Evolutionary conservation across 2,113 vertebrate genomes (phyloP), one percentile per base, ranked within the genome.

Genomic region (Petrocephalus zakoni): DNA sequence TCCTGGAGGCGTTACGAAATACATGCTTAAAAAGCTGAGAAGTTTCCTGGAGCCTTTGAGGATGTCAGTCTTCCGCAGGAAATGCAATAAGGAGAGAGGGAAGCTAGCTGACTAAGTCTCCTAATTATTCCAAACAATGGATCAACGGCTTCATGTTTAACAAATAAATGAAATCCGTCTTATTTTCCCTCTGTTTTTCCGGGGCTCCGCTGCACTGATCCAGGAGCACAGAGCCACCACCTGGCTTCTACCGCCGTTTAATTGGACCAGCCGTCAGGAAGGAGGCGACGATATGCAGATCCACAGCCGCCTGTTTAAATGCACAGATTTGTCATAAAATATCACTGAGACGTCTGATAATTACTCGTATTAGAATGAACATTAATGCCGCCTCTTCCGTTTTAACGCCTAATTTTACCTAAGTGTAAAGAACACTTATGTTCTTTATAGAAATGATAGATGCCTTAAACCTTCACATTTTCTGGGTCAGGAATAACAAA

Each of bases 401-500:
- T 95, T 94, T 94, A 93, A 93, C 93, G 87, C 94, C 93, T 94
- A 93, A 94, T 94, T 95, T 94, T 94, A 94, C 93, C 92, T 91
- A 89, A 86, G 19, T 91, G 94, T 93, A 91, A 92, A 89, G 91
- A 90, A 81, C 91, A 88, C 92, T 92, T 93, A 90, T 88, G 92
- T 87, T 61, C 89, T 89, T 93, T 95, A n/a, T 93, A 95, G 92
- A 94, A 95, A 95, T 95, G 94, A 95, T 94, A 95, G 94, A 95
- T 94, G 94, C 92, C 89, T 94, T 92, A 93, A 90, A 89, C 92
- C 92, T 92, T 92, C 91, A 90, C 93, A 92, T 95, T 95, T 95
- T 95, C 93, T 93, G 95, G 91, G 94, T 95, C 93, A 95, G 95
- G 95, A 94, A 95, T 94, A 93, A 94, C 91, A 86, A 93, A 94